Evolutionary conservation across 2,888 invertebrate species (phyloP).

Genomic region (Belgica antarctica): DNA sequence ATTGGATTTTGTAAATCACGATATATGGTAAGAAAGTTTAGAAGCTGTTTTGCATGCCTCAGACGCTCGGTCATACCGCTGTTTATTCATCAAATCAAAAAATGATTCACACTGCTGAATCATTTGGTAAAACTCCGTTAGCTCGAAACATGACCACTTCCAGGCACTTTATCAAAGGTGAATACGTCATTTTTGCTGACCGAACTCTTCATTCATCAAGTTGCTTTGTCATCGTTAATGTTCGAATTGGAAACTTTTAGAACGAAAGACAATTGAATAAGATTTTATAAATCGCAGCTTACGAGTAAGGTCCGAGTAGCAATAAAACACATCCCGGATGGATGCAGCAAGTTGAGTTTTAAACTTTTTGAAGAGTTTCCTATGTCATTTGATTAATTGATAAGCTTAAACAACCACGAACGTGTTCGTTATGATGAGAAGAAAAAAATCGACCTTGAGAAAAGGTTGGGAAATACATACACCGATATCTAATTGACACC

Average conservation of each 20-base stretch:
- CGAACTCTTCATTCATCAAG: too few species aligned
- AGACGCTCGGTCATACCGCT: not conserved
- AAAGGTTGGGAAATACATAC: not conserved
- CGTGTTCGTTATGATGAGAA: not conserved
- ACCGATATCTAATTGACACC: slow-evolving; percentile 23
- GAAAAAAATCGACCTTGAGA: slow-evolving; percentile 9
- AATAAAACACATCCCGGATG: not conserved
- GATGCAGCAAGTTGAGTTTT: not conserved
- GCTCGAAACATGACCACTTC: not conserved
- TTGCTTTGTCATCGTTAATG: too few species aligned
- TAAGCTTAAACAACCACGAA: too few species aligned
- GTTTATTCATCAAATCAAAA: too few species aligned
- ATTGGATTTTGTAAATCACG: not conserved
- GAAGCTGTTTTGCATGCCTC: not conserved
- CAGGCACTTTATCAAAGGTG: not conserved
- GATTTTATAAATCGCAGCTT: not conserved
- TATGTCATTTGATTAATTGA: not conserved
- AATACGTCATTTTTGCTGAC: too few species aligned
- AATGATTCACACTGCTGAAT: not conserved
- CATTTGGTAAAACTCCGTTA: not conserved
- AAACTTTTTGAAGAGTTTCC: not conserved
- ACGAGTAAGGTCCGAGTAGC: not conserved
- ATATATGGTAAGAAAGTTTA: too few species aligned
- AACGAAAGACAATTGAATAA: not conserved
- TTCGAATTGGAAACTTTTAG: too few species aligned